Evolutionary conservation across 2,888 invertebrate genomes (phyloP), one percentile per base, ranked within the genome.

Genomic region (Thysanoteuthis rhombus): DNA sequence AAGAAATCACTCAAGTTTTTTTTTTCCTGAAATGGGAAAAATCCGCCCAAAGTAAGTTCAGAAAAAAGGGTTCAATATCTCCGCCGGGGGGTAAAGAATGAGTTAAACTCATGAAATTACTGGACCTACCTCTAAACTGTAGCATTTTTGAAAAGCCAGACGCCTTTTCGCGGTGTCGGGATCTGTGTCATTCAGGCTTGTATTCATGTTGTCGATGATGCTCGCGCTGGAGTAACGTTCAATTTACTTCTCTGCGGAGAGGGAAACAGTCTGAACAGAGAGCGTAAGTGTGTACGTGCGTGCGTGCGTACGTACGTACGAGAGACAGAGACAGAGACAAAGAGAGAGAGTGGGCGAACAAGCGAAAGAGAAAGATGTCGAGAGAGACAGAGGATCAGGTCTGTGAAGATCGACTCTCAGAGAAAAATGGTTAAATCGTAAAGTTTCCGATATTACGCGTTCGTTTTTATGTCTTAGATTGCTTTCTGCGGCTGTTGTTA

Each of bases 101-200:
- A 0, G n/a, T 75, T 4, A 25, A 19, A 38, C 32, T 91, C 39
- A 40, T 38, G 28, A 91, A 39, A 39, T 36, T 10, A 42, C 91
- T 39, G 39, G 91, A 39, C 94, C 94, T 94, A 96, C 96, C 96
- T 96, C 96, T 93, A 96, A 96, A 92, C 96, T 96, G 95, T 96
- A 96, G 93, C 96, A 96, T 94, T 96, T 96, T 94, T 96, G 96
- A 94, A 96, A 96, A 10, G 96, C 96, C 40, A 96, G 94, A 36
- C 96, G 94, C 45, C 96, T 94, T 93, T 96, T 95, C 1, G 95
- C 96, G 2, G 96, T 95, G 32, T 96, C 96, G 10, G 95, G 93
- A 58, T 96, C 96, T 1, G 95, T 93, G 0, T 94, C 93, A 93
- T 94, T 94, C 19, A 90, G 40, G 25, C 52, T 45, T 38, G 90